Percentiles rank a stretch among this genome's conserved stretches.
Evolutionary conservation across 1,140 invertebrate species (phyloP).

Genomic region (Lordiphosa collinella): DNA sequence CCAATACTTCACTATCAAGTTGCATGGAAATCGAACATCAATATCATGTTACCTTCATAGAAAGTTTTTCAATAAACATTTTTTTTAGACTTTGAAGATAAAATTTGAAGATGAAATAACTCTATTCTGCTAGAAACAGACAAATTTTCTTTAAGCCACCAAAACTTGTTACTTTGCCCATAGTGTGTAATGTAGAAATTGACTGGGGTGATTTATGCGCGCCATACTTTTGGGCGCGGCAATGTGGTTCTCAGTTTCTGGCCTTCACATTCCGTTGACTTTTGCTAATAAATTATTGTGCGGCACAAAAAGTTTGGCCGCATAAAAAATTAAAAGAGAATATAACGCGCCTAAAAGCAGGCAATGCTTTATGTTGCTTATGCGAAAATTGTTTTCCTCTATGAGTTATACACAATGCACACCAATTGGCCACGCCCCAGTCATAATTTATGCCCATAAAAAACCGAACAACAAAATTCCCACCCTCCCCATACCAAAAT

Average conservation of each 20-base stretch:
- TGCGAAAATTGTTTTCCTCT: conserved; percentile 52
- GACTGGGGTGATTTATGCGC: conserved; percentile 41
- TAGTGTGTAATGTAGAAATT: conserved; percentile 16
- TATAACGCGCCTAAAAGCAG: conserved; percentile 19
- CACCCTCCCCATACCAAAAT: conserved; percentile 11
- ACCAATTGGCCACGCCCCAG: conserved; percentile 38
- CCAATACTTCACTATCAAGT: no score
- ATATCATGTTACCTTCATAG: no score
- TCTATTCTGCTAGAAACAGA: no score
- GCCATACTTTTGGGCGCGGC: conserved; percentile 18
- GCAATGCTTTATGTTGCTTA: conserved; percentile 55
- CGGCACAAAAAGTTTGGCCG: conserved; percentile 43
- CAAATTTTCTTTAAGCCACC: no score
- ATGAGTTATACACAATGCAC: conserved; percentile 54
- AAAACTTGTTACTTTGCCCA: no score
- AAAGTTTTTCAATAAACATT: no score
- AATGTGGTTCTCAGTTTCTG: conserved; percentile 36
- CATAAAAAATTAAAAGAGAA: no score
- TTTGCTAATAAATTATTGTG: conserved; percentile 67
- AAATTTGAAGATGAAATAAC: no score
- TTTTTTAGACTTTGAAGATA: no score
- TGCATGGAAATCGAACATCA: no score
- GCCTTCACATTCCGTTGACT: conserved; percentile 27
- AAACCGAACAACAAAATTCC: conserved; percentile 10
- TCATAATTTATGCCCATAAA: conserved; percentile 60